Conservation (phyloP, 2,797 vertebrate genomes). For the Nyctalus aviator region DNA sequence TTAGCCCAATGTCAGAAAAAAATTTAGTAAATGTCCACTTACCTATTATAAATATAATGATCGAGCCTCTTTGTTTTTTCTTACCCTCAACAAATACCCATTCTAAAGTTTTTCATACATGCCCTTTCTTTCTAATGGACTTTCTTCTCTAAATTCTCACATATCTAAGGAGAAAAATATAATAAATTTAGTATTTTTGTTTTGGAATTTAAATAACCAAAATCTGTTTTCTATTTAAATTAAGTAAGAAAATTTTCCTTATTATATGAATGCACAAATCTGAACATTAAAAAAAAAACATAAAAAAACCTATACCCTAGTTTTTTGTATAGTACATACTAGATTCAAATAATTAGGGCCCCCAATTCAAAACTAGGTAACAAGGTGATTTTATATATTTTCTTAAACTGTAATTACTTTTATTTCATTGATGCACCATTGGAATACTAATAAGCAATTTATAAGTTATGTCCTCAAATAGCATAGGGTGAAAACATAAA, state of each 20-base stretch:
- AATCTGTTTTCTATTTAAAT: slow-evolving; percentile 72
- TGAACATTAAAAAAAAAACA: slow-evolving; percentile 73
- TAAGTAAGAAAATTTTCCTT: slow-evolving; percentile 72
- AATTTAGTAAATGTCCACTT: slow-evolving; percentile 30
- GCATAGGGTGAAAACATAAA: neutral
- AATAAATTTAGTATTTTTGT: neutral
- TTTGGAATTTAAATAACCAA: slow-evolving; percentile 7
- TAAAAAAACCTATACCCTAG: slow-evolving; percentile 77
- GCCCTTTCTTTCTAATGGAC: neutral
- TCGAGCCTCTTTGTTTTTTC: neutral
- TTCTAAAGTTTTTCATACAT: neutral
- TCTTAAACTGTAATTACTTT: slow-evolving; percentile 19
- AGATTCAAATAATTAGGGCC: neutral
- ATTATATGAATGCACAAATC: slow-evolving; percentile 73
- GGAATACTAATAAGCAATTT: neutral
- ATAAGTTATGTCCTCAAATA: neutral
- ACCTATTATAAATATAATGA: neutral
- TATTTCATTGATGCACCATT: neutral
- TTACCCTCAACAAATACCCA: neutral
- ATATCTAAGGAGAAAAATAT: neutral
- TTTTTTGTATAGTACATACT: slow-evolving; percentile 33
- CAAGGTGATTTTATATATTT: neutral
- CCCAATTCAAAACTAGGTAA: neutral
- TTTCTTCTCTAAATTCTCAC: neutral
- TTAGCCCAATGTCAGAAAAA: neutral